Evolutionary conservation across 2,888 invertebrate genomes (phyloP).

Genomic region (Phengaris alcon): DNA sequence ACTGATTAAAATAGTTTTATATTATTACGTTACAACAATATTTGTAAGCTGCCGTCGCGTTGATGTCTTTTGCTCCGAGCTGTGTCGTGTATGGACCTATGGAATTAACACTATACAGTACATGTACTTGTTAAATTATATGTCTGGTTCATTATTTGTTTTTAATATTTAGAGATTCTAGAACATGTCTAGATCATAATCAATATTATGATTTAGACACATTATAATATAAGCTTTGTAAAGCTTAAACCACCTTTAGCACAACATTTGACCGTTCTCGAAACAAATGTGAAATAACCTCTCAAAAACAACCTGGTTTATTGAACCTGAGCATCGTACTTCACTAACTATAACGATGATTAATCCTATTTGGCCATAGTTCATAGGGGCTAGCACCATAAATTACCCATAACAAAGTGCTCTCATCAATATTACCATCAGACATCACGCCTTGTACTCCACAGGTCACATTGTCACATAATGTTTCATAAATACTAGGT

Average conservation of each 20-base stretch:
- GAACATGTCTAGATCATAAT: no score
- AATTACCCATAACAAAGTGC: neutral
- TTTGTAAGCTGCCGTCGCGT: neutral
- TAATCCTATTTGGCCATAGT: neutral
- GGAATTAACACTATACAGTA: neutral
- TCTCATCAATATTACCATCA: conserved; percentile 8
- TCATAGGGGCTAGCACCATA: neutral
- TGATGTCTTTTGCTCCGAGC: conserved; percentile 1
- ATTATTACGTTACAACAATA: no score
- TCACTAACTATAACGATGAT: neutral
- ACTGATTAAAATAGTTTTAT: no score
- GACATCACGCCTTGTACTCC: neutral
- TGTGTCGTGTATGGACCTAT: neutral
- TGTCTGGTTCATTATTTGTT: no score
- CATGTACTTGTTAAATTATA: neutral
- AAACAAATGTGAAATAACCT: no score
- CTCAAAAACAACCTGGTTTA: neutral
- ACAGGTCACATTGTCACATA: conserved; percentile 64
- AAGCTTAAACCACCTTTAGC: no score
- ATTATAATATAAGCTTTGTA: no score
- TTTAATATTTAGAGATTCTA: no score
- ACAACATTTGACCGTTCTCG: no score
- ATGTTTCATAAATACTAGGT: conserved; percentile 41
- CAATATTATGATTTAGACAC: no score
- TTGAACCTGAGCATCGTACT: neutral